A percentile compares a stretch with the other conserved stretches of the same genome.
These are phyloP conservation scores for Leptopilina clavipes DNA, from an alignment of 1,140 invertebrate genomes.

Conservation along the genomic window DNA sequence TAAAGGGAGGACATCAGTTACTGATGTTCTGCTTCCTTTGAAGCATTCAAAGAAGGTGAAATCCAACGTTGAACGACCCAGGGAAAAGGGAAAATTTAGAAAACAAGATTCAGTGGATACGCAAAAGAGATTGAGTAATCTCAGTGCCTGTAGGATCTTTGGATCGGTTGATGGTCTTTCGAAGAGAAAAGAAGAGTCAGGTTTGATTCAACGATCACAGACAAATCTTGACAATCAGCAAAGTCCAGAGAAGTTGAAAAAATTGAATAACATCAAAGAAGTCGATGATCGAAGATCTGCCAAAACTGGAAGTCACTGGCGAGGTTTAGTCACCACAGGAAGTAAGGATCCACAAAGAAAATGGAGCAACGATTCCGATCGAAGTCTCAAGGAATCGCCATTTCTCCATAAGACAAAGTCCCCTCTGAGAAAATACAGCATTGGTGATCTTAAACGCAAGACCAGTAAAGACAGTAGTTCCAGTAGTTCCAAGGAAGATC, in stretches of 20 bases:
- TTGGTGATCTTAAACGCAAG: slow-evolving; percentile 59
- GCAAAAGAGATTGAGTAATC: slow-evolving; percentile 39
- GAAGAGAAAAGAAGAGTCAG: slow-evolving; percentile 40
- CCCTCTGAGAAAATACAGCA: slow-evolving; percentile 52
- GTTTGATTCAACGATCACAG: slow-evolving; percentile 51
- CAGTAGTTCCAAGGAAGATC: slow-evolving; percentile 65
- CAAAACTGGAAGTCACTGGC: slow-evolving; percentile 40
- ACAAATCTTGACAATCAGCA: slow-evolving; percentile 51
- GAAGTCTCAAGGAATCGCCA: slow-evolving; percentile 47
- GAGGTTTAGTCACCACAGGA: slow-evolving; percentile 35
- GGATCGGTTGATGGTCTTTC: slow-evolving; percentile 56
- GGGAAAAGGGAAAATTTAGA: slow-evolving; percentile 45
- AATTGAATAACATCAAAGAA: slow-evolving; percentile 59
- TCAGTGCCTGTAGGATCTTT: slow-evolving; percentile 51
- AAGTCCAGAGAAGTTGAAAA: slow-evolving; percentile 47
- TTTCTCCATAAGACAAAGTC: slow-evolving; percentile 39
- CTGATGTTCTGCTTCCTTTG: too few species aligned
- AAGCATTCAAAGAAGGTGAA: neutral
- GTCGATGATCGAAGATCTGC: slow-evolving; percentile 51
- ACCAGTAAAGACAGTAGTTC: slow-evolving; percentile 66
- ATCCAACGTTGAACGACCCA: neutral
- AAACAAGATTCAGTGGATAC: slow-evolving; percentile 58
- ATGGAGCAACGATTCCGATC: slow-evolving; percentile 59
- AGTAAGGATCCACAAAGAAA: slow-evolving; percentile 50
- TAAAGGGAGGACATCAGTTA: too few species aligned